These are phyloP conservation scores for Zosterops japonicus DNA, from an alignment of 2,113 vertebrate genomes.

Conservation along the genomic window DNA sequence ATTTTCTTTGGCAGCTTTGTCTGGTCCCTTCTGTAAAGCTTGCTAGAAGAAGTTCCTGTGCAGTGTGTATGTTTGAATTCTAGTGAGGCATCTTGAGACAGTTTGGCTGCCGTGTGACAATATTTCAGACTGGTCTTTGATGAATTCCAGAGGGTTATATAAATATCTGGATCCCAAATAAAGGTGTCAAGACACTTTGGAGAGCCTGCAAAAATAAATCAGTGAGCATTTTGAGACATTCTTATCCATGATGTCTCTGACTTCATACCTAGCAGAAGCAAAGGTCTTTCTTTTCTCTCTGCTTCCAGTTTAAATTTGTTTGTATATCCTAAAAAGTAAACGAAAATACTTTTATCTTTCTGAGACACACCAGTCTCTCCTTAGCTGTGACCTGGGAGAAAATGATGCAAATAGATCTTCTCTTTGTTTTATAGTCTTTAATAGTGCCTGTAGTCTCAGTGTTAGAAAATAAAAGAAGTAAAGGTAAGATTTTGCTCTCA, in stretches of 20 bases:
- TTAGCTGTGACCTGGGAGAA: background rate
- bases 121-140: conserved; percentile 57
- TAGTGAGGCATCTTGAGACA: background rate
- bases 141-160: conserved; percentile 59
- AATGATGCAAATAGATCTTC: background rate
- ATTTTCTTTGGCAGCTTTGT: conserved; percentile 71
- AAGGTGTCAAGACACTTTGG: conserved; percentile 60
- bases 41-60: conserved; percentile 31
- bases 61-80: background rate
- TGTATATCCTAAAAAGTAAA: conserved; percentile 23
- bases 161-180: conserved; percentile 60
- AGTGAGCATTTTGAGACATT: conserved; percentile 14
- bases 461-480: background rate
- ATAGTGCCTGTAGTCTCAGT: background rate
- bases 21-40: conserved; percentile 14
- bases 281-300: background rate
- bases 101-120: conserved; percentile 31
- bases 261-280: conserved; percentile 38
- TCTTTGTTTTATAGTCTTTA: background rate
- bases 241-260: conserved; percentile 9
- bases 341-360: background rate
- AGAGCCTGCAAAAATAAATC: conserved; percentile 48
- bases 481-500: background rate
- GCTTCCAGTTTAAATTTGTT: conserved; percentile 33
- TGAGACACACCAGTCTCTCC: background rate